A percentile compares a stretch with the other conserved stretches of the same genome.
phyloP scores from a whole-genome alignment of 2,113 vertebrate genomes.

The Malurus melanocephalus region DNA sequence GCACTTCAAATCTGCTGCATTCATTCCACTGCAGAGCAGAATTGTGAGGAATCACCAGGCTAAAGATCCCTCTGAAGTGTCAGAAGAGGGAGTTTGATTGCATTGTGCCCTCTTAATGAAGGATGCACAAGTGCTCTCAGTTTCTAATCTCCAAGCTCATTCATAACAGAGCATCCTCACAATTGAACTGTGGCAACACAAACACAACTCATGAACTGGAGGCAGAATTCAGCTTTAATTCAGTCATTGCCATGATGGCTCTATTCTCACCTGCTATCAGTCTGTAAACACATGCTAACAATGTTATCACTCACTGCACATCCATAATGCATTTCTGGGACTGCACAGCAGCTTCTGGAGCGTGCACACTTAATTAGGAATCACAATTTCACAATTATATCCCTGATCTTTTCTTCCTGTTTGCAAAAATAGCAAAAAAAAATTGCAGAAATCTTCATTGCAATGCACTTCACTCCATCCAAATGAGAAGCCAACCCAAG shows the following conservation, averaged over 20 bases:
- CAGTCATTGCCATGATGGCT: conserved; percentile 27
- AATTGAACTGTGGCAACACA: neutral
- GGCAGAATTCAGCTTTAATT: conserved; percentile 25
- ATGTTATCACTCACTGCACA: conserved; percentile 12
- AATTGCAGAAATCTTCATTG: neutral
- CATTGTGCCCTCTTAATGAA: neutral
- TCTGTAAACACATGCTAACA: conserved; percentile 46
- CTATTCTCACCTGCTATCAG: conserved; percentile 42
- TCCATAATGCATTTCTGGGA: conserved; percentile 18
- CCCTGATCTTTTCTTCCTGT: neutral
- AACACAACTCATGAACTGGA: conserved; percentile 12
- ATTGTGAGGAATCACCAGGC: neutral
- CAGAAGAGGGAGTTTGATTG: neutral
- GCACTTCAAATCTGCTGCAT: neutral
- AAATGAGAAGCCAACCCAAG: neutral
- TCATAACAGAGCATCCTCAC: neutral
- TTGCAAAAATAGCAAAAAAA: neutral
- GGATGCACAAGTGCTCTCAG: neutral
- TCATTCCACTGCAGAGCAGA: neutral
- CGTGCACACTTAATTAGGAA: conserved; percentile 15
- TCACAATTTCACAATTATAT: conserved; percentile 10
- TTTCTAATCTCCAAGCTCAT: conserved; percentile 25
- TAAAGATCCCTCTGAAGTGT: neutral
- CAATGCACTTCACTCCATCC: neutral
- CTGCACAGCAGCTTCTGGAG: conserved; percentile 12